Evolutionary conservation across 2,113 vertebrate species (phyloP).

Genomic region (Glaucidium brasilianum): DNA sequence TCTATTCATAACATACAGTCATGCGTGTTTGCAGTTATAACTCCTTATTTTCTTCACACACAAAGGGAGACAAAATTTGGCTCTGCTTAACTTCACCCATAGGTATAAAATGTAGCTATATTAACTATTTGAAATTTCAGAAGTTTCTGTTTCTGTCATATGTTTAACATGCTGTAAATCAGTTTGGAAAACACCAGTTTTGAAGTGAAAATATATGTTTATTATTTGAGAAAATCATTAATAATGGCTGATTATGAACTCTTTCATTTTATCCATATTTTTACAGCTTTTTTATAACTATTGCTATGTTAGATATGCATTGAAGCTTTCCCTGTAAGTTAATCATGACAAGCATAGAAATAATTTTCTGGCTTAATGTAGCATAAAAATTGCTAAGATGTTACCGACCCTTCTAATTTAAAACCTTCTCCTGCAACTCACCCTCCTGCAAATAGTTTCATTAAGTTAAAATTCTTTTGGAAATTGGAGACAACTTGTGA

Average conservation of each 20-base stretch:
- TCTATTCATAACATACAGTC: background rate
- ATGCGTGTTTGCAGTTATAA: background rate
- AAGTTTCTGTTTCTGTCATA: background rate
- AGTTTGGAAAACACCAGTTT: background rate
- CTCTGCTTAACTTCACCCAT: background rate
- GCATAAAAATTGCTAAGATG: constrained; percentile 21
- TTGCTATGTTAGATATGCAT: background rate
- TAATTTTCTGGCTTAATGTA: constrained; percentile 26
- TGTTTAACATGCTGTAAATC: background rate
- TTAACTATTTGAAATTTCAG: background rate
- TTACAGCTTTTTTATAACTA: background rate
- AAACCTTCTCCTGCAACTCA: background rate
- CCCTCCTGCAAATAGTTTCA: background rate
- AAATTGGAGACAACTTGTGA: background rate
- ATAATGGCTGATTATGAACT: background rate
- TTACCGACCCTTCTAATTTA: constrained; percentile 17
- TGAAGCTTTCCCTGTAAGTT: background rate
- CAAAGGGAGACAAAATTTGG: background rate
- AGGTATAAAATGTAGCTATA: background rate
- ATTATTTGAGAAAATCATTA: background rate
- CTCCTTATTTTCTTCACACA: background rate
- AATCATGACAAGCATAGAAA: background rate
- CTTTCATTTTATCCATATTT: background rate
- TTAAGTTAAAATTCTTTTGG: background rate
- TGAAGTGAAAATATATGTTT: background rate